These are phyloP conservation scores for Paratilapia polleni DNA, from an alignment of 2,113 vertebrate genomes.

Conservation along the genomic window DNA sequence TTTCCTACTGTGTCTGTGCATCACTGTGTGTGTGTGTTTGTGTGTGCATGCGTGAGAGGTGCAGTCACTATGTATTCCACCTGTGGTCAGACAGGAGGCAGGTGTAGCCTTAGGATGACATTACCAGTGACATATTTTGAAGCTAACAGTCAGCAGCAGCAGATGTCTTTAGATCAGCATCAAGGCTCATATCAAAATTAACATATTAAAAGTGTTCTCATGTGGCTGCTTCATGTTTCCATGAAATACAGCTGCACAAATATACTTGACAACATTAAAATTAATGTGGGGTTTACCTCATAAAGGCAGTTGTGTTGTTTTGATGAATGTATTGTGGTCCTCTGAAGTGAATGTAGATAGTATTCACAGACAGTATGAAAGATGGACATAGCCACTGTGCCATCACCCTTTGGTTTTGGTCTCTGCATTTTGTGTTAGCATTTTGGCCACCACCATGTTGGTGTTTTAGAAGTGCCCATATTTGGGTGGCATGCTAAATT, in stretches of 20 bases:
- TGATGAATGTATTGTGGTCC: neutral
- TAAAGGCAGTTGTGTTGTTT: neutral
- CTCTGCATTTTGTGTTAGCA: neutral
- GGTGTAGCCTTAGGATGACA: neutral
- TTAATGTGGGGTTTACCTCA: neutral
- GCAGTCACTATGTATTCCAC: neutral
- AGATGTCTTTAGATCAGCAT: neutral
- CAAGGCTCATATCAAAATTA: neutral
- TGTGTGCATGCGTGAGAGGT: no score
- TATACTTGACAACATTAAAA: neutral
- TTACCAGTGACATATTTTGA: neutral
- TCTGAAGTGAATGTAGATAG: no score
- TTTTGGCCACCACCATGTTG: neutral
- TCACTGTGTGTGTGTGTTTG: neutral
- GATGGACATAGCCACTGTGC: neutral
- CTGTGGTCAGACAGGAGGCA: neutral
- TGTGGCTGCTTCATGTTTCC: neutral
- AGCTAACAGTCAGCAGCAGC: neutral
- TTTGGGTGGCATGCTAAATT: neutral
- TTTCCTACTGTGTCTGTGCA: neutral
- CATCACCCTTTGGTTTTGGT: neutral
- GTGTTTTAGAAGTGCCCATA: neutral
- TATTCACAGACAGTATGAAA: no score
- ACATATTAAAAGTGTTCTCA: neutral
- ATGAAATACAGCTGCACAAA: neutral